Conservation (phyloP, 2,888 invertebrate species). For the Saturnia japonica region DNA sequence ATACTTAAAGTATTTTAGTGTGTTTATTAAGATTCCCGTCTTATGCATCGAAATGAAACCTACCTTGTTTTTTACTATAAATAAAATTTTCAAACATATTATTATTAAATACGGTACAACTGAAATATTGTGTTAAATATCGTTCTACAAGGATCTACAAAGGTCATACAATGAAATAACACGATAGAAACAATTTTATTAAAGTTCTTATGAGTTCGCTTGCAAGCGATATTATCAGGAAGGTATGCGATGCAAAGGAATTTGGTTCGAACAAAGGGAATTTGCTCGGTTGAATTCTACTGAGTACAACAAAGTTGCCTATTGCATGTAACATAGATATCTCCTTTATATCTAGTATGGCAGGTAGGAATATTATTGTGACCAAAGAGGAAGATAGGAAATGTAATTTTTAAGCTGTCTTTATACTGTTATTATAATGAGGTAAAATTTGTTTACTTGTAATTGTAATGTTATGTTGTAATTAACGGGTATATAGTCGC, state of each 20-base stretch:
- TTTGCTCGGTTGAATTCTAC: constrained; percentile 1
- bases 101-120: background rate
- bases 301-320: background rate
- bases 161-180: background rate
- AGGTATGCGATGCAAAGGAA: background rate
- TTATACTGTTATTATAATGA: too few relatives aligned
- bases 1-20: too few relatives aligned
- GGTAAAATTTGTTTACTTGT: too few relatives aligned
- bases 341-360: background rate
- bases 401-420: background rate
- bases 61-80: background rate
- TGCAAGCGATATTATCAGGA: background rate
- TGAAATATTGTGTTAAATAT: background rate
- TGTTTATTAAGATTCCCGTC: too few relatives aligned
- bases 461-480: too few relatives aligned
- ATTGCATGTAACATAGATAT: background rate
- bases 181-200: background rate
- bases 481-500: too few relatives aligned
- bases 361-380: too few relatives aligned
- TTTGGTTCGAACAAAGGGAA: background rate
- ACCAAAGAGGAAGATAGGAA: background rate
- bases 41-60: background rate
- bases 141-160: background rate
- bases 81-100: background rate
- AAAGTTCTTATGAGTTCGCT: background rate